Evolutionary conservation across 1,140 invertebrate species (phyloP).

Genomic region (Macrobrachium nipponense): DNA sequence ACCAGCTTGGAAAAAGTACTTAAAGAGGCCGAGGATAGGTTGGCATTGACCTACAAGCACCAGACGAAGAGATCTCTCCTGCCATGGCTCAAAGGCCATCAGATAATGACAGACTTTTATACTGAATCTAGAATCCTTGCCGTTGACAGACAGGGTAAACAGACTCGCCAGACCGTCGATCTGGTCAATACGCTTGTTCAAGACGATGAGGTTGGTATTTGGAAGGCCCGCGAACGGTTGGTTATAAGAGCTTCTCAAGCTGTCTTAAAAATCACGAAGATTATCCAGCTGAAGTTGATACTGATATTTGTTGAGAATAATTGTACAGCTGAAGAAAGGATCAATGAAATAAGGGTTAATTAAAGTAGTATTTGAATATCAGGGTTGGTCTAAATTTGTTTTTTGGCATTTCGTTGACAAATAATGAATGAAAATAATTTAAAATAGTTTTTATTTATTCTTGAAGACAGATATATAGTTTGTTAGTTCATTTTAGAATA

Average conservation of each 20-base stretch:
- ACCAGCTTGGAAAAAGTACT: background rate
- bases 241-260: too few species aligned
- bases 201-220: conserved; percentile 30
- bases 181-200: conserved; percentile 22
- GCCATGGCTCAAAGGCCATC: conserved; percentile 45
- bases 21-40: conserved; percentile 35
- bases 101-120: conserved; percentile 48
- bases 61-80: conserved; percentile 47
- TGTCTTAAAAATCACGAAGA: background rate
- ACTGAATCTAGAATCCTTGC: conserved; percentile 45
- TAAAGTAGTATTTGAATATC: too few species aligned
- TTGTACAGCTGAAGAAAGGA: too few species aligned
- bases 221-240: too few species aligned
- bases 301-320: too few species aligned
- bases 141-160: conserved; percentile 33
- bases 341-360: too few species aligned
- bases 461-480: too few species aligned
- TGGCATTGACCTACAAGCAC: conserved; percentile 34
- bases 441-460: too few species aligned
- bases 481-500: too few species aligned
- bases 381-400: too few species aligned
- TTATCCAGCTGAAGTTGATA: background rate
- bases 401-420: too few species aligned
- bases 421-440: too few species aligned
- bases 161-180: conserved; percentile 28